phyloP scores from a whole-genome alignment of 30 jellyfish, hydroid and myxozoan species.

The Aurelia coerulea region DNA sequence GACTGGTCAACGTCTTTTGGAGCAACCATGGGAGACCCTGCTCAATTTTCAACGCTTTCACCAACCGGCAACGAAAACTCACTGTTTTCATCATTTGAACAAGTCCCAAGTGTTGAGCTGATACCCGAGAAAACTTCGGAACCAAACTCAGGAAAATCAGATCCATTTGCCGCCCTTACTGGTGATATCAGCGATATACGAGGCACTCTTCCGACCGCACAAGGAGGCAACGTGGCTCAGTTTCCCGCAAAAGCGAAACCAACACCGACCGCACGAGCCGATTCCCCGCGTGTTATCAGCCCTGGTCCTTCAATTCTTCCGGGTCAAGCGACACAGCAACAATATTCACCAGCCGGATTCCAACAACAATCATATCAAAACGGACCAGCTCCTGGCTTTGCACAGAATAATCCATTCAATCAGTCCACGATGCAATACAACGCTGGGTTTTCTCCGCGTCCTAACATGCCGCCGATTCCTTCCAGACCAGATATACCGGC shows the following conservation, averaged over 20 bases:
- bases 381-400: neutral
- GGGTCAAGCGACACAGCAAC: constrained; percentile 18
- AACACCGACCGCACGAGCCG: constrained; percentile 21
- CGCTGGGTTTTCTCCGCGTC: constrained; percentile 41
- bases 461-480: constrained; percentile 37
- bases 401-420: constrained; percentile 55
- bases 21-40: constrained; percentile 3
- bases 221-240: constrained; percentile 46
- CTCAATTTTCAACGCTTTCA: constrained; percentile 12
- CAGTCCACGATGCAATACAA: constrained; percentile 36
- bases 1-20: constrained; percentile 29
- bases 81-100: constrained; percentile 27
- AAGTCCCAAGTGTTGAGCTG: constrained; percentile 29
- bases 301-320: constrained; percentile 54
- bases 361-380: constrained; percentile 45
- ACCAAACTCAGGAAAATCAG: constrained; percentile 28
- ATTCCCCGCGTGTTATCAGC: constrained; percentile 41
- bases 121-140: constrained; percentile 59
- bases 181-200: constrained; percentile 62
- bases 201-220: constrained; percentile 68
- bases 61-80: constrained; percentile 48
- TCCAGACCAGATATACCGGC: constrained; percentile 67
- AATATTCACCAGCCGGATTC: constrained; percentile 7
- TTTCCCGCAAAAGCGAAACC: constrained; percentile 52
- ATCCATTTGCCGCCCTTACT: constrained; percentile 70